Conservation (phyloP, 2,797 vertebrate genomes). For the Accipiter fasciatus region DNA sequence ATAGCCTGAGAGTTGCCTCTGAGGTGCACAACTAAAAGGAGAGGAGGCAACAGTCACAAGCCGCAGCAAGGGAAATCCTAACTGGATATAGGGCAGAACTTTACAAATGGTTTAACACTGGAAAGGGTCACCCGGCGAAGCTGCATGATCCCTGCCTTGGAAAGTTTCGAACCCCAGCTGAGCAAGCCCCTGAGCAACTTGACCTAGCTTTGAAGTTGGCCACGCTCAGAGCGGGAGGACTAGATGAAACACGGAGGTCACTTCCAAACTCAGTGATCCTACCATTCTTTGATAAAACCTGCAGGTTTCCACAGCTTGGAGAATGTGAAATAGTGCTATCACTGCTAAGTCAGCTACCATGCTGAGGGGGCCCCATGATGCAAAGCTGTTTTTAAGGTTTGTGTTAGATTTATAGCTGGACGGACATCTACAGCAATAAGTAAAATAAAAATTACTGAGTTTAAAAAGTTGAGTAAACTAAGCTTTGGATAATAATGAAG, state of each 20-base stretch:
- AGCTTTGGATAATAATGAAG: neutral
- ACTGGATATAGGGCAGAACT: neutral
- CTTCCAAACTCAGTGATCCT: neutral
- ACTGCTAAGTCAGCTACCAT: neutral
- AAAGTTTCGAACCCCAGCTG: neutral
- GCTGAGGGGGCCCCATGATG: neutral
- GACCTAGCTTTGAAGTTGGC: neutral
- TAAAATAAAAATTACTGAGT: neutral
- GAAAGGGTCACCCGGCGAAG: neutral
- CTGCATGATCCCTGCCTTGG: neutral
- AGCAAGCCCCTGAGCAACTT: neutral
- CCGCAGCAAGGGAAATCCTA: neutral
- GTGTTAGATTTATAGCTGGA: neutral
- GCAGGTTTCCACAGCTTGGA: neutral
- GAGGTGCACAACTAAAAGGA: neutral
- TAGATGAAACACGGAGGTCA: neutral
- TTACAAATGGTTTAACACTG: neutral
- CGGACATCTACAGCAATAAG: neutral
- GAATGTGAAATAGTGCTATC: neutral
- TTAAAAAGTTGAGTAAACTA: neutral
- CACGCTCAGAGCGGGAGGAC: neutral
- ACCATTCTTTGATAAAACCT: neutral
- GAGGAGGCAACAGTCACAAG: neutral
- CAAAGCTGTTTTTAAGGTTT: neutral
- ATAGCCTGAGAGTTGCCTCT: neutral